These are phyloP conservation scores for Pseudomyrmex pallidus DNA, from an alignment of 1,140 invertebrate genomes.

Conservation along the genomic window DNA sequence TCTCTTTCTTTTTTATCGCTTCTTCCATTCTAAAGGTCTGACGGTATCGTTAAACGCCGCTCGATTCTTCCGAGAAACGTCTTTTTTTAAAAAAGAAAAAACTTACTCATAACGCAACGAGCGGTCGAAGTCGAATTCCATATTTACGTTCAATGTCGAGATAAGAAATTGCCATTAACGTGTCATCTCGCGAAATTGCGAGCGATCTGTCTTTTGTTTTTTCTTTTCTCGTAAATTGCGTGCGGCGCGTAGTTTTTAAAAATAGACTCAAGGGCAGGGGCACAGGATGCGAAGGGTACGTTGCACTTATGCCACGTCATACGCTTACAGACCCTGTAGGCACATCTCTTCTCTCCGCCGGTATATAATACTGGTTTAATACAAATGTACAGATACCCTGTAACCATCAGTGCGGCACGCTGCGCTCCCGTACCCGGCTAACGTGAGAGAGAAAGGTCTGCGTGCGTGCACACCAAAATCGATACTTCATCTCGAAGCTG, in stretches of 20 bases:
- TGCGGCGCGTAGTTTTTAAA: constrained; percentile 56
- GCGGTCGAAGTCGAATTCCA: too few species aligned
- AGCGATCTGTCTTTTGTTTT: too few species aligned
- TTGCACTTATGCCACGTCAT: constrained; percentile 70
- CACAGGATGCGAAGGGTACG: constrained; percentile 67
- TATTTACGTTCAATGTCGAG: too few species aligned
- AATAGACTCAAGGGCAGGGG: constrained; percentile 80
- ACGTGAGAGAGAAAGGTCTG: constrained; percentile 43
- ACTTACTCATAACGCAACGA: too few species aligned
- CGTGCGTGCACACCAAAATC: constrained; percentile 63
- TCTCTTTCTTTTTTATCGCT: too few species aligned
- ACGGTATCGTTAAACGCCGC: too few species aligned
- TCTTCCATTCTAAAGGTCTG: too few species aligned
- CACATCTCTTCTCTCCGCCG: not conserved
- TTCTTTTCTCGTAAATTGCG: constrained; percentile 56
- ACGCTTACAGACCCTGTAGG: not conserved
- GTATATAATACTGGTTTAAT: not conserved
- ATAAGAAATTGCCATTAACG: not conserved
- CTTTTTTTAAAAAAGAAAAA: too few species aligned
- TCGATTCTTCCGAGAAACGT: too few species aligned
- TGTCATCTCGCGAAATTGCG: not conserved
- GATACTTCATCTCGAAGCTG: constrained; percentile 59
- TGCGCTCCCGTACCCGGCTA: not conserved
- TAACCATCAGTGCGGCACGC: not conserved
- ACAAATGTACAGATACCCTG: not conserved